Percentiles rank a stretch among this genome's conserved stretches.
Conservation (phyloP, 2,113 vertebrate species). For the Pholis gunnellus region DNA sequence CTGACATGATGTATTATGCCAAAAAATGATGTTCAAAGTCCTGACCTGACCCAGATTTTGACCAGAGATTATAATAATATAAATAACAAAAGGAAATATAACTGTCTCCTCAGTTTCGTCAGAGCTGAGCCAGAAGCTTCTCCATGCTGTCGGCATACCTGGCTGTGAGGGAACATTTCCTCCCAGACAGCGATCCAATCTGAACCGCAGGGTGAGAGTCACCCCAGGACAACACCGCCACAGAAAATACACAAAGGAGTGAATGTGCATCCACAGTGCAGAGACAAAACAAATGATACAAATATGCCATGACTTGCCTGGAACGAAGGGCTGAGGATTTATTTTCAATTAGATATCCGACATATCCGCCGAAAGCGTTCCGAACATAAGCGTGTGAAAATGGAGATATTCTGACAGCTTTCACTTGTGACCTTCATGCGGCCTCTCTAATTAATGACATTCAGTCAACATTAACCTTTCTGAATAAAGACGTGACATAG, state of each 20-base stretch:
- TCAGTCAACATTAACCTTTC: slow-evolving; percentile 53
- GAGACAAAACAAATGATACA: slow-evolving; percentile 16
- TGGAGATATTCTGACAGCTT: slow-evolving; percentile 44
- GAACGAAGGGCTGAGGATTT: slow-evolving; percentile 17
- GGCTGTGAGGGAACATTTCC: slow-evolving; percentile 53
- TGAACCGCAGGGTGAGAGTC: slow-evolving; percentile 47
- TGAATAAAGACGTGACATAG: slow-evolving; percentile 40
- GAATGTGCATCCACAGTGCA: slow-evolving; percentile 24
- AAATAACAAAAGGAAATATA: slow-evolving; percentile 21
- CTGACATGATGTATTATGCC: background rate
- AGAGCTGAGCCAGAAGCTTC: slow-evolving; percentile 42
- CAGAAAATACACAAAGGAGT: slow-evolving; percentile 26
- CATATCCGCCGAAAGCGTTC: slow-evolving; percentile 8
- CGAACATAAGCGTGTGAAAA: slow-evolving; percentile 25
- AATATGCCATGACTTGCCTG: background rate
- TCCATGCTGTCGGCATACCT: slow-evolving; percentile 36
- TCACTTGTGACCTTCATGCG: slow-evolving; percentile 37
- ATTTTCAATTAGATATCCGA: slow-evolving; percentile 19
- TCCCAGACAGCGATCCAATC: slow-evolving; percentile 53
- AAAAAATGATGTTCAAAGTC: slow-evolving; percentile 35
- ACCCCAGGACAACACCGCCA: slow-evolving; percentile 43
- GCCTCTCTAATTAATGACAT: slow-evolving; percentile 47
- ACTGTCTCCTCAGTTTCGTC: slow-evolving; percentile 54
- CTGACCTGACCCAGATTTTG: slow-evolving; percentile 34
- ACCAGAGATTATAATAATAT: slow-evolving; percentile 8